phyloP scores from a whole-genome alignment of 2,113 vertebrate genomes.

The Bagarius yarrelli region DNA sequence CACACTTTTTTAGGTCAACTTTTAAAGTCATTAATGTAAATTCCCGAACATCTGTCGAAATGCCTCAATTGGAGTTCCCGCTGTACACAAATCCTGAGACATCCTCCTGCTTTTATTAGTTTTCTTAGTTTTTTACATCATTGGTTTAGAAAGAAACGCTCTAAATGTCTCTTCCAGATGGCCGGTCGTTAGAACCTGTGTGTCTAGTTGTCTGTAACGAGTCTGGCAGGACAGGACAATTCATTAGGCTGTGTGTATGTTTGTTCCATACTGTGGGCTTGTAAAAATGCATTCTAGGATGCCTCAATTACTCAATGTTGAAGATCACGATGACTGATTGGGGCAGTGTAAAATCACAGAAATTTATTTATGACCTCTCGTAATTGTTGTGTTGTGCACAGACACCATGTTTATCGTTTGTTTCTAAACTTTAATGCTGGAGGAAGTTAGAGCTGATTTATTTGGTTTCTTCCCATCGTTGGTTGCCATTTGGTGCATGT shows the following conservation, averaged over 20 bases:
- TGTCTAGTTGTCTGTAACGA: not conserved
- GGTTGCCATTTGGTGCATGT: slow-evolving; percentile 51
- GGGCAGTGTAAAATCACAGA: too few relatives aligned
- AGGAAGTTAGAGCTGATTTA: not conserved
- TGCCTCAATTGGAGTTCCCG: slow-evolving; percentile 1
- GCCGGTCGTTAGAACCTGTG: not conserved
- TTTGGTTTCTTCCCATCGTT: not conserved
- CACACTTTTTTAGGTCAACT: not conserved
- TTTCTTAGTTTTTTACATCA: slow-evolving; percentile 22
- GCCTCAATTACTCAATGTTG: too few relatives aligned
- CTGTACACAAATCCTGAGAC: slow-evolving; percentile 13
- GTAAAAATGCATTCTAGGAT: not conserved
- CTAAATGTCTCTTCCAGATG: slow-evolving; percentile 22
- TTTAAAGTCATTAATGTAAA: slow-evolving; percentile 11
- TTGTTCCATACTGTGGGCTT: too few relatives aligned
- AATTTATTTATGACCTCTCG: slow-evolving; percentile 20
- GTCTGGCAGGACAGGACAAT: not conserved
- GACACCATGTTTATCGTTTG: slow-evolving; percentile 53
- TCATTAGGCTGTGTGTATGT: not conserved
- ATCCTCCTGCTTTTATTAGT: not conserved
- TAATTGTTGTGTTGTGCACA: not conserved
- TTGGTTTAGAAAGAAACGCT: slow-evolving; percentile 39
- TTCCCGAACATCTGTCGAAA: slow-evolving; percentile 16
- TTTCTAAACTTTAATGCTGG: slow-evolving; percentile 44
- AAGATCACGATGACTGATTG: not conserved